Conservation (phyloP, 2,113 vertebrate genomes). For the Todiramphus chloris region DNA sequence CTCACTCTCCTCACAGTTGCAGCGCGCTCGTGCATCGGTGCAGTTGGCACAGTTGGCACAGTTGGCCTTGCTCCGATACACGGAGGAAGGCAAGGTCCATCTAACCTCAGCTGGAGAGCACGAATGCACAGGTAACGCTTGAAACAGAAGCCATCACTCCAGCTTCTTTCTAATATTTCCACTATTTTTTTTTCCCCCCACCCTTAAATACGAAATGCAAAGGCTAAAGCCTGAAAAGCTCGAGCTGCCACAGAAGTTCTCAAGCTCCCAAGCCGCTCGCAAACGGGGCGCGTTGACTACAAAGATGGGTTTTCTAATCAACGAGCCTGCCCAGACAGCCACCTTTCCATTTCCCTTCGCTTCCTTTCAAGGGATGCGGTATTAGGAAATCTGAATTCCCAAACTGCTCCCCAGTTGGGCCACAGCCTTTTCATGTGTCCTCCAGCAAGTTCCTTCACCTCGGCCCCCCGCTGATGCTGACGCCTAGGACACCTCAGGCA, state of each 20-base stretch:
- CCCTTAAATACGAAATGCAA: not conserved
- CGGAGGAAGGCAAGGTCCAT: not conserved
- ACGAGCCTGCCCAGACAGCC: not conserved
- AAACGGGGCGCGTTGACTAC: fast-evolving
- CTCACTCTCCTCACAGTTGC: not conserved
- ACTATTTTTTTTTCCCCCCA: not conserved
- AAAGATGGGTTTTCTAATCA: not conserved
- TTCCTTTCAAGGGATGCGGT: fast-evolving
- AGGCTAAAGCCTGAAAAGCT: fast-evolving
- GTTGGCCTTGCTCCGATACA: not conserved
- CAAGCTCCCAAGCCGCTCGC: fast-evolving
- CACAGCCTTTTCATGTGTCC: too few species aligned
- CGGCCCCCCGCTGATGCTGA: fast-evolving
- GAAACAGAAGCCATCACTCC: not conserved
- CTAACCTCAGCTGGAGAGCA: not conserved
- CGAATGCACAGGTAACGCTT: not conserved
- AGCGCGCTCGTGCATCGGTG: fast-evolving
- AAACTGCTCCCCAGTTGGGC: not conserved
- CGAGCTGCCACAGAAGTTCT: not conserved
- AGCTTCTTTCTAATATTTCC: not conserved
- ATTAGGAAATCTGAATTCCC: not conserved
- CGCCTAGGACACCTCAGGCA: not conserved
- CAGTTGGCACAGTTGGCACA: not conserved
- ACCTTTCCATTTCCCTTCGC: fast-evolving
- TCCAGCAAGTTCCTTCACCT: not conserved